Evolutionary conservation across 2,113 vertebrate species (phyloP).

Genomic region (Plestiodon gilberti): DNA sequence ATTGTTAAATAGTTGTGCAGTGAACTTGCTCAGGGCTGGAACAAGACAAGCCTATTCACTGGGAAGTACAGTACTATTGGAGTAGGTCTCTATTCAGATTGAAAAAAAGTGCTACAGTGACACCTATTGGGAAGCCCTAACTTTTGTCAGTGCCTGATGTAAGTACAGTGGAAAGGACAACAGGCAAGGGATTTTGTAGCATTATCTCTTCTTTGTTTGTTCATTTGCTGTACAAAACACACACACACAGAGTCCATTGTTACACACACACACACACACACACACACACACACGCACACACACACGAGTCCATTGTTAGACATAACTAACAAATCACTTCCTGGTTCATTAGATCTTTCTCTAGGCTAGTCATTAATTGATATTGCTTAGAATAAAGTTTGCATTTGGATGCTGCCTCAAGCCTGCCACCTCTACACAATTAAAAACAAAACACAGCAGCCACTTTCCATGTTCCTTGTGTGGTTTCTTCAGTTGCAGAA

Average conservation of each 20-base stretch:
- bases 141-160: background rate
- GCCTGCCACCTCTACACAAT: too few relatives aligned
- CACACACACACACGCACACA: too few relatives aligned
- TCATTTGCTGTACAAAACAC: background rate
- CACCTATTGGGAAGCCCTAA: conserved; percentile 52
- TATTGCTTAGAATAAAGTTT: background rate
- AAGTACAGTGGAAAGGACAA: background rate
- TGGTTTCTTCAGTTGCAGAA: too few relatives aligned
- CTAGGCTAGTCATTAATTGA: background rate
- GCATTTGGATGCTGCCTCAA: background rate
- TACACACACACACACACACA: too few relatives aligned
- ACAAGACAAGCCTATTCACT: background rate
- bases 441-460: too few relatives aligned
- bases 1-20: background rate
- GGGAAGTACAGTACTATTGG: background rate
- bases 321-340: background rate
- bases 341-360: background rate
- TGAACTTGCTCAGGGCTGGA: background rate
- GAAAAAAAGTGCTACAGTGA: background rate
- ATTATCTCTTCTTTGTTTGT: background rate
- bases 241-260: too few relatives aligned
- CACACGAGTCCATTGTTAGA: too few relatives aligned
- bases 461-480: too few relatives aligned
- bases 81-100: background rate
- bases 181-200: background rate